Evolutionary conservation across 2,113 vertebrate genomes (phyloP), one percentile per base, ranked within the genome.

Genomic region (Pelmatolapia mariae): DNA sequence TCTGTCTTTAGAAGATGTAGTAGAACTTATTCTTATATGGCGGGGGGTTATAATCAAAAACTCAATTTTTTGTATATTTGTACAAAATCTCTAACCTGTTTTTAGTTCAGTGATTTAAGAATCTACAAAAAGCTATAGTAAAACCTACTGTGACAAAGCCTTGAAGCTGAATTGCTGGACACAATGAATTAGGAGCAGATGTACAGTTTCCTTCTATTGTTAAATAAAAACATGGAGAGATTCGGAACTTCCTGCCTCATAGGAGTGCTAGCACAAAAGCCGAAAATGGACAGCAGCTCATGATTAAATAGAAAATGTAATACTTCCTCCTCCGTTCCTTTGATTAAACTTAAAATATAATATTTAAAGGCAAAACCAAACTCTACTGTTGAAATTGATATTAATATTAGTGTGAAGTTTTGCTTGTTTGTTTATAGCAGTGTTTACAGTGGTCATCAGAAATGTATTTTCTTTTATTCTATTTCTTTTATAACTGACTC

Each of bases 191-290:
- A 47, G 15, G 4, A 31, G 16, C 10, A 86, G 81, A 89, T 61
- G 36, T 53, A 87, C 83, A 10, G 89, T 93, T 96, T 96, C 95
- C 95, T 92, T 40, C 90, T 56, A 94, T 96, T 96, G 95, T 96
- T 88, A 80, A 50, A 84, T 81, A 66, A 63, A 54, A 81, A 61
- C 76, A 45, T 29, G 81, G 38, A n/a, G 38, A 84, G 76, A 63
- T 59, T 86, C 3, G 26, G 43, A 83, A 81, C 87, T 93, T 90
- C 93, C 89, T 88, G 93, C 38, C 71, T 81, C 7, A 15, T 53
- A 15, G 54, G 18, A 68, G 43, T 36, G 71, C 19, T 56, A 40
- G 57, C 66, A 57, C 84, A 79, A 80, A 10, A 8, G 16, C 50
- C 3, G 13, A 8, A 22, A 57, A 43, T 52, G 6, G 26, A 71